phyloP scores from a whole-genome alignment of 2,797 vertebrate species.

The Muscicapa comitata region DNA sequence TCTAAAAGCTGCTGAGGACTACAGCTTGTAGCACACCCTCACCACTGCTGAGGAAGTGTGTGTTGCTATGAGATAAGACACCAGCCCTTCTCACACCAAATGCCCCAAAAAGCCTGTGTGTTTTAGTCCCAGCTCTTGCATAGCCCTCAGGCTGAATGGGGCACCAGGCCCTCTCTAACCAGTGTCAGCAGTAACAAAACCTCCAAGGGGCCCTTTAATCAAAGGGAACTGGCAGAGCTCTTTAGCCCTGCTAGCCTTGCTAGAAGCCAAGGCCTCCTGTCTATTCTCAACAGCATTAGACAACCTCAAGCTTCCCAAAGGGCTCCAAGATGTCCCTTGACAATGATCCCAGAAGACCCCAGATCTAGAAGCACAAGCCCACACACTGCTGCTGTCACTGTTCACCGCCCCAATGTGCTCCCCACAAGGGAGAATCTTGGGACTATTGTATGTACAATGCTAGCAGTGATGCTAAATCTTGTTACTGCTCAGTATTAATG shows the following conservation, averaged over 20 bases:
- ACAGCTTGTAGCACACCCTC: not conserved
- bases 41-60: fast-evolving
- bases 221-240: not conserved
- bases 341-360: not conserved
- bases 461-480: not conserved
- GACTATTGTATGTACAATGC: not conserved
- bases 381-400: not conserved
- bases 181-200: not conserved
- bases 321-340: not conserved
- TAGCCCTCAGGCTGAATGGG: not conserved
- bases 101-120: fast-evolving
- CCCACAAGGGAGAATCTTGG: not conserved
- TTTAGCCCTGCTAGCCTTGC: not conserved
- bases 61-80: fast-evolving
- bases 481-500: not conserved
- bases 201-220: not conserved
- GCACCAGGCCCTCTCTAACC: not conserved
- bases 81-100: fast-evolving
- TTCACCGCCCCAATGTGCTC: not conserved
- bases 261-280: not conserved
- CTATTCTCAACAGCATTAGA: not conserved
- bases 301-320: not conserved
- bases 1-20: not conserved
- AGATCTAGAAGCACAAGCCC: not conserved
- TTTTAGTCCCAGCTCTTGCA: not conserved